Evolutionary conservation across 2,797 vertebrate species (phyloP).

Genomic region (Coracias cyanogaster): DNA sequence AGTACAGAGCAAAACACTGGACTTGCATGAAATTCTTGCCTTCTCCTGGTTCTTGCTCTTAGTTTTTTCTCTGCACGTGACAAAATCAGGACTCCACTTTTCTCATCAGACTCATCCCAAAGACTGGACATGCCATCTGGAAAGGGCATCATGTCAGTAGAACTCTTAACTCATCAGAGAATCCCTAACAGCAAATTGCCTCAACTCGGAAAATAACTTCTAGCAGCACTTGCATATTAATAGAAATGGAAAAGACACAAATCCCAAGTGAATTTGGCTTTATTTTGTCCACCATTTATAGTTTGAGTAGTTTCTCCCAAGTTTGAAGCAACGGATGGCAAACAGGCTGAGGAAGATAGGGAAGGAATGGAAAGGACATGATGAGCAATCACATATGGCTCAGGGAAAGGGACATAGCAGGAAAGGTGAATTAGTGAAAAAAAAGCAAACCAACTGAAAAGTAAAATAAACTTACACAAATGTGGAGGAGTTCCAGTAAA

Average conservation of each 20-base stretch:
- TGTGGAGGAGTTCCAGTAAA: not conserved
- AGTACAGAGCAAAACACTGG: not conserved
- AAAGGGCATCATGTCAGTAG: not conserved
- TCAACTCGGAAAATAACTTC: not conserved
- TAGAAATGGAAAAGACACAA: not conserved
- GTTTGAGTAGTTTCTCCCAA: not conserved
- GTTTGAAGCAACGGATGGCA: not conserved
- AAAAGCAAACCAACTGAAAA: not conserved
- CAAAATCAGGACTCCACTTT: not conserved
- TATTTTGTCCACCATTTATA: not conserved
- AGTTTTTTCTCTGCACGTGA: not conserved
- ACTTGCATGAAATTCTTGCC: not conserved
- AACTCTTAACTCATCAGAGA: not conserved
- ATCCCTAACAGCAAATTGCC: not conserved
- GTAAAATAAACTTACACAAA: constrained; percentile 30
- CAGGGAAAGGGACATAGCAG: not conserved
- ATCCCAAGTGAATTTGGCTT: not conserved
- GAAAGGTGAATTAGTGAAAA: not conserved
- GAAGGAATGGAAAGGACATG: not conserved
- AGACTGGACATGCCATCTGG: not conserved
- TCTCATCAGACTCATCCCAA: not conserved
- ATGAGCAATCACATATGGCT: not conserved
- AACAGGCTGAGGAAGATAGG: not conserved
- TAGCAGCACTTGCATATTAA: too few relatives aligned
- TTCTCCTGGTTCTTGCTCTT: not conserved